Base-by-base conservation (phyloP, 2,113 vertebrate genomes). In the Arvicanthis niloticus region DNA sequence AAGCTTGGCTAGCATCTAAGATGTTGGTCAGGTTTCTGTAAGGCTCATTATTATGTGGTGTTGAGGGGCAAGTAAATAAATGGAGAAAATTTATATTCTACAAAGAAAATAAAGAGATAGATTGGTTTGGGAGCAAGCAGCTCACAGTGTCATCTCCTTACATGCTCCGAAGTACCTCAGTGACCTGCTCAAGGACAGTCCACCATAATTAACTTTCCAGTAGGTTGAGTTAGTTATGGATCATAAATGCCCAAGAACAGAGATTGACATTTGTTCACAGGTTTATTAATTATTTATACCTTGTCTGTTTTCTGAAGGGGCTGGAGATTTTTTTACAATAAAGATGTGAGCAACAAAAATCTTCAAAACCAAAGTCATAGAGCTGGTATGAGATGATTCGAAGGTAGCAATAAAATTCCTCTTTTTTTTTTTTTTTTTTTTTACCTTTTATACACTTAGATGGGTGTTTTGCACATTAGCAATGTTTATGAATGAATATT, bases 261-360 rank as follows among this genome's bases (percentile, higher is more conserved):
- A 65, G 58, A 72, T 48, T 86, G 93, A 91, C 19, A 93, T 95
- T 95, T 95, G 89, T 82, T 92, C 77, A 73, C 40, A 40, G 89
- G n/a, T 91, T 81, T 81, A 91, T 96, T 96, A 89, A 94, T 94
- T 95, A 95, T 94, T 94, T 93, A 93, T 91, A 78, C 78, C 51
- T 97, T 93, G 73, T 86, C 53, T 94, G 56, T 77, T 86, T 94
- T 93, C 40, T 37, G 17, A 95, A 90, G 94, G 68, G 19, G 56
- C 88, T 89, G 40, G 21, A 76, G 80, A 68, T 94, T n/a, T n/a
- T n/a, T n/a, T 95, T 92, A 81, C 19, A 88, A 85, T 68, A 75
- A 70, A 94, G 34, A 84, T 51, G 9, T 70, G 3, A 81, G 58
- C 80, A 80, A 75, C 56, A 81, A 56, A 90, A 90, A 12, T 76